A percentile compares a stretch with the other conserved stretches of the same genome.
Evolutionary conservation across 2,113 vertebrate genomes (phyloP).

Genomic region (Ondatra zibethicus): DNA sequence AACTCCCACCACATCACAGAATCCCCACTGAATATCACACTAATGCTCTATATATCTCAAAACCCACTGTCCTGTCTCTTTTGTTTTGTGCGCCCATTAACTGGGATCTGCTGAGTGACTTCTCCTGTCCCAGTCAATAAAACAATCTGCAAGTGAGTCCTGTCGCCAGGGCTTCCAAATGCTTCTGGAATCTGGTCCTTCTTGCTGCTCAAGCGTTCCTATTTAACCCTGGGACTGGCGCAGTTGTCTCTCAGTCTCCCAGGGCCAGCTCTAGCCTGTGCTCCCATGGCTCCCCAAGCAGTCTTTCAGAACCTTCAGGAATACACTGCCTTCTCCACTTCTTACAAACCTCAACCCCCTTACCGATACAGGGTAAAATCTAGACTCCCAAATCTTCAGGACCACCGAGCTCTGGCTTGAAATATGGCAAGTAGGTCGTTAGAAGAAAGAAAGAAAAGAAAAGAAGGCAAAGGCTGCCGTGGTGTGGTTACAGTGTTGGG

Average conservation of each 20-base stretch:
- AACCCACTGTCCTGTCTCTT: not conserved
- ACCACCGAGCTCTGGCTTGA: not conserved
- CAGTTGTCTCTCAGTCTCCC: not conserved
- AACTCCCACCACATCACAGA: not conserved
- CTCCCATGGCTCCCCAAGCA: not conserved
- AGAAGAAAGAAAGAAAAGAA: not conserved
- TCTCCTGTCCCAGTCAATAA: not conserved
- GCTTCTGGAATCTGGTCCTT: not conserved
- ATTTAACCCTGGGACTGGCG: not conserved
- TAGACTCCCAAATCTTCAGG: not conserved
- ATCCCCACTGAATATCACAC: not conserved
- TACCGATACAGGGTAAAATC: constrained; percentile 4
- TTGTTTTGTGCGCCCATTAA: not conserved
- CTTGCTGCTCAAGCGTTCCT: not conserved
- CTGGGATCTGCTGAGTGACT: not conserved
- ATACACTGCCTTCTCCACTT: not conserved
- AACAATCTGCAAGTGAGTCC: not conserved
- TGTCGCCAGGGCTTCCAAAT: not conserved
- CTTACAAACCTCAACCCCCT: constrained; percentile 1
- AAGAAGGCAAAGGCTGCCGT: not conserved
- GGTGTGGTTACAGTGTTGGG: not conserved
- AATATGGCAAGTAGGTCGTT: not conserved
- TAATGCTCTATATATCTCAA: not conserved
- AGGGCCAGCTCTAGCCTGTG: not conserved
- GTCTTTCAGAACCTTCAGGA: not conserved